Base-by-base conservation (phyloP, 2,888 invertebrate genomes). In the Amphipyra berbera region DNA sequence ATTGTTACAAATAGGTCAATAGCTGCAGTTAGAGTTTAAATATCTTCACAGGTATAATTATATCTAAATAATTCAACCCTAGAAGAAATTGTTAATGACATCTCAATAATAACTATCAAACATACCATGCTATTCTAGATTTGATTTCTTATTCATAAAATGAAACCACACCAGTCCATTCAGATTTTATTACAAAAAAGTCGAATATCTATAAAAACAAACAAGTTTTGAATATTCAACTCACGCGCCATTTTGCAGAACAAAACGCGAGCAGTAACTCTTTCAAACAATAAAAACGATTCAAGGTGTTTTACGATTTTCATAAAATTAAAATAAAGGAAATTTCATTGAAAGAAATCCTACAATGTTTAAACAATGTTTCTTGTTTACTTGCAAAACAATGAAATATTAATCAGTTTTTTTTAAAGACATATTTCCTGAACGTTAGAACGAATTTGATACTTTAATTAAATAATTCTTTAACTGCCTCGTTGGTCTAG, bases 161-260 rank as follows among this genome's bases (percentile, higher is more conserved):
- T 14, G 13, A 15, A 63, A 58, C 45, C 53, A 40, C 54, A 44
- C 15, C 0, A 42, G 30, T 45, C 74, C 56, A 68, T 73, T 70
- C 69, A 54, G 15, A 44, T 73, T 73, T 70, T 73, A 70, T 68
- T 49, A 57, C 52, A 61, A 30, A 57, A 61, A 53, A 33, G 33
- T 27, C 30, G 41, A 58, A 67, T 45, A 73, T 45, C 15, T 42
- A 49, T 56, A 73, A 54, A 73, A 61, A 44, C 1, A 46, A 73
- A 73, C 54, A 44, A 45, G 42, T 73, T 49, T 61, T 64, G 10
- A 48, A 38, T 59, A 72, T 72, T 64, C 59, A 42, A 10, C 46
- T 44, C 71, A 64, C 21, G 52, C 42, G 48, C 55, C 53, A 61
- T 57, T 61, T 68, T 68, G 69, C 68, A 61, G 49, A 59, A 44